These are phyloP conservation scores for Drosophila tani DNA, from an alignment of 1,140 invertebrate species.

Conservation along the genomic window DNA sequence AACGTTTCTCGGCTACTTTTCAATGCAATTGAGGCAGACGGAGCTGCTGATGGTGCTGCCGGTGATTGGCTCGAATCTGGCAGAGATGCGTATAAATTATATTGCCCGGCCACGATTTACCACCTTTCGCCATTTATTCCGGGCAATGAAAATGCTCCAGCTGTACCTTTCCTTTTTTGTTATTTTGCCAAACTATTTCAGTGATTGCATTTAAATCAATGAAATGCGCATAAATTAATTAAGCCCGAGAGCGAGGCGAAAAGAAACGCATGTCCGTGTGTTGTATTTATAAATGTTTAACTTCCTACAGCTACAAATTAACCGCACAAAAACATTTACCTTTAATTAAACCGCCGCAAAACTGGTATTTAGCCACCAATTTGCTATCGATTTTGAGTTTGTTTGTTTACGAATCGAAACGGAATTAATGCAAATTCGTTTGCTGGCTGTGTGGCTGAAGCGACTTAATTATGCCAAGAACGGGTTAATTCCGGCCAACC, in stretches of 20 bases:
- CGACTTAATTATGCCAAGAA: conserved; percentile 69
- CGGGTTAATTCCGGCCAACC: conserved; percentile 51
- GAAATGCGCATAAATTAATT: conserved; percentile 82
- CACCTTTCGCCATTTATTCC: conserved; percentile 22
- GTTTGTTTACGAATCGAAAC: conserved; percentile 34
- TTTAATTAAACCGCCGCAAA: conserved; percentile 65
- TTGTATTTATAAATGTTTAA: conserved; percentile 59
- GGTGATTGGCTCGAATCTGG: conserved; percentile 37
- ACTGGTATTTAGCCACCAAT: conserved; percentile 69
- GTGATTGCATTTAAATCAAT: conserved; percentile 66
- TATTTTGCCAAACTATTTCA: conserved; percentile 38
- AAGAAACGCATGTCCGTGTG: conserved; percentile 31
- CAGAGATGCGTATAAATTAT: conserved; percentile 51
- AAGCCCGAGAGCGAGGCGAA: conserved; percentile 29
- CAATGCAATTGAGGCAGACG: conserved; percentile 19
- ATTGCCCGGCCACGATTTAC: conserved; percentile 26
- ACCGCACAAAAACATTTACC: conserved; percentile 53
- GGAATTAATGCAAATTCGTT: conserved; percentile 62
- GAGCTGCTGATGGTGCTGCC: background rate
- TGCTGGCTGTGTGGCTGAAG: conserved; percentile 5
- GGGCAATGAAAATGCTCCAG: conserved; percentile 27
- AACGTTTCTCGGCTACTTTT: conserved; percentile 49
- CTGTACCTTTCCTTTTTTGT: conserved; percentile 6
- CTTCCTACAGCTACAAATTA: conserved; percentile 40
- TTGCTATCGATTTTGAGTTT: conserved; percentile 42